A percentile compares a stretch with the other conserved stretches of the same genome.
These are phyloP conservation scores for Rhingia rostrata DNA, from an alignment of 2,888 invertebrate species.

Conservation along the genomic window DNA sequence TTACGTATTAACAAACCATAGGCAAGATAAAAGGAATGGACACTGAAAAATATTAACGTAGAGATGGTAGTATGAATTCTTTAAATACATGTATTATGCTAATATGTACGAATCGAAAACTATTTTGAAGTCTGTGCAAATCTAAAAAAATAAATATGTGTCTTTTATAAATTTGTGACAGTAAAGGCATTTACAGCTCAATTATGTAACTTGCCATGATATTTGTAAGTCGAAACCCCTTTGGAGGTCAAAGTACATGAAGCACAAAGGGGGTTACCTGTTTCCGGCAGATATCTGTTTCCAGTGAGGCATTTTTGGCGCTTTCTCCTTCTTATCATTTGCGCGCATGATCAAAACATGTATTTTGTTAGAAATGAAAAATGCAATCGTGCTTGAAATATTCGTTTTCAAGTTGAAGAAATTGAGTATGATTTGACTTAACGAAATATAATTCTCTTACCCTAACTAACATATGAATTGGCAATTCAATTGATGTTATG, in stretches of 20 bases:
- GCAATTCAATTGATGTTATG: too few species aligned
- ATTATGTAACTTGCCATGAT: constrained; percentile 59
- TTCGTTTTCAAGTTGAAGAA: background rate
- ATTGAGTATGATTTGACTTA: background rate
- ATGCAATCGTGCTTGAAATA: constrained; percentile 6
- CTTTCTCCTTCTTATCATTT: constrained; percentile 37
- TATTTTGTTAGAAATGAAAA: constrained; percentile 6
- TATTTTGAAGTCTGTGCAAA: background rate
- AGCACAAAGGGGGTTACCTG: constrained; percentile 40
- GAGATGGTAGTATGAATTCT: too few species aligned
- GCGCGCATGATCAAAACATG: constrained; percentile 55
- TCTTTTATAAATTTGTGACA: background rate
- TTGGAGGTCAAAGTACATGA: constrained; percentile 67
- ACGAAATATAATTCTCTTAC: background rate
- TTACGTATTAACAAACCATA: background rate
- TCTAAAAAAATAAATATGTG: background rate
- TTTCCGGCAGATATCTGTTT: constrained; percentile 59
- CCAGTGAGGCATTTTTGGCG: constrained; percentile 64
- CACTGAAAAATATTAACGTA: too few species aligned
- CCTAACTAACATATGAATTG: background rate
- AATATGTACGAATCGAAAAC: background rate
- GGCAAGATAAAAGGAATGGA: background rate
- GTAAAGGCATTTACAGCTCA: background rate
- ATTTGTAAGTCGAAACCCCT: constrained; percentile 51
- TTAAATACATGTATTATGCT: background rate